These are phyloP conservation scores for Drosophila nr. perissopoda DNA, from an alignment of 2,888 invertebrate species.

Conservation along the genomic window DNA sequence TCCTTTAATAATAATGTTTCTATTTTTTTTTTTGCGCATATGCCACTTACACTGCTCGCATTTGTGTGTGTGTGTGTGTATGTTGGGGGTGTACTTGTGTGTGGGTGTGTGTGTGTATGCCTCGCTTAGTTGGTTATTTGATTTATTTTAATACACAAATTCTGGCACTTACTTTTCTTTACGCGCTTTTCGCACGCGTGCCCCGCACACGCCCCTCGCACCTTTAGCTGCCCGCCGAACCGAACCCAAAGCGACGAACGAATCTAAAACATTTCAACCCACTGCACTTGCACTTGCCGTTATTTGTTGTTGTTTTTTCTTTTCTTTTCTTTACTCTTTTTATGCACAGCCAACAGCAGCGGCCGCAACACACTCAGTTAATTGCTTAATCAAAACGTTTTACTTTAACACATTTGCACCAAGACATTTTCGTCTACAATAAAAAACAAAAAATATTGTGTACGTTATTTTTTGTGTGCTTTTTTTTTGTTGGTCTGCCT, in stretches of 20 bases:
- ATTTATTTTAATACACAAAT: slow-evolving; percentile 79
- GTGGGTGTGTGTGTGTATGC: slow-evolving; percentile 68
- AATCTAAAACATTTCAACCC: slow-evolving; percentile 75
- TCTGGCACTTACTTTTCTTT: slow-evolving; percentile 80
- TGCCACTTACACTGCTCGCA: slow-evolving; percentile 60
- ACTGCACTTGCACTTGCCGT: slow-evolving; percentile 79
- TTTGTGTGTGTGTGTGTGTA: slow-evolving; percentile 10
- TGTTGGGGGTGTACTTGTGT: slow-evolving; percentile 14
- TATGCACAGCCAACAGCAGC: slow-evolving; percentile 29
- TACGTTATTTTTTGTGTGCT: slow-evolving; percentile 27
- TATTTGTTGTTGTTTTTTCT: slow-evolving; percentile 56
- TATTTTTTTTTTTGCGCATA: slow-evolving; percentile 52
- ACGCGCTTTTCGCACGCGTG: slow-evolving; percentile 74
- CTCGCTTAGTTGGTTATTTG: slow-evolving; percentile 75
- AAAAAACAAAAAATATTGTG: slow-evolving; percentile 48
- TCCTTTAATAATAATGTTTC: slow-evolving; percentile 43
- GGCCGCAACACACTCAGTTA: slow-evolving; percentile 60
- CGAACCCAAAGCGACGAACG: slow-evolving; percentile 39
- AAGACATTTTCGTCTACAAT: slow-evolving; percentile 63
- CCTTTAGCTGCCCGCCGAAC: slow-evolving; percentile 1
- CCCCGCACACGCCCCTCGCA: slow-evolving; percentile 30
- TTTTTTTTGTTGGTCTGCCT: slow-evolving; percentile 17
- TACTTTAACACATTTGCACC: slow-evolving; percentile 56
- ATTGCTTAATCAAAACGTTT: slow-evolving; percentile 76
- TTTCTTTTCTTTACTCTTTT: slow-evolving; percentile 8